Base-by-base conservation (phyloP, 2,113 vertebrate genomes). In the Tenrec ecaudatus region DNA sequence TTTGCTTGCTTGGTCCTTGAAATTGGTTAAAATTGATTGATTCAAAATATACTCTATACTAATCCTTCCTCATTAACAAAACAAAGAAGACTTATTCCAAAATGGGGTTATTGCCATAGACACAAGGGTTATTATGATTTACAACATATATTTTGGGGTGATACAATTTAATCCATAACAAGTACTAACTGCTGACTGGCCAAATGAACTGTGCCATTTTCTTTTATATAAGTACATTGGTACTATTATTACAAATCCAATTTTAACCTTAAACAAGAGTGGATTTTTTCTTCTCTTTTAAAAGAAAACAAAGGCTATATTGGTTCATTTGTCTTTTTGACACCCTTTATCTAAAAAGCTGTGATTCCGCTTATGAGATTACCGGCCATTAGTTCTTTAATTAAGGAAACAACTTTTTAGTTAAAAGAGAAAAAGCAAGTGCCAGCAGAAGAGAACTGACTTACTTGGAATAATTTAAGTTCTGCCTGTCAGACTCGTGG, bases 261-360 rank as follows among this genome's bases (percentile, higher is more conserved):
- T 7, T 86, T 94, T 85, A 91, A 73, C 11, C 27, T 87, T 87
- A n/a, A 83, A 77, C 95, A 89, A 71, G 4, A 43, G 14, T 64
- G 11, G 25, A 1, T 16, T 75, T 93, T 60, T 66, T 5, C 4
- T 19, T 6, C 15, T 5, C n/a, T 91, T 90, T 93, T 75, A 20
- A 91, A 86, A 94, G 90, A 93, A 94, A 96, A 91, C n/a, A 36
- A 94, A 82, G 22, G 0, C 36, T 40, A 19, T 62, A 81, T 89
- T 94, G 82, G n/a, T 79, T 22, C 66, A 81, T 93, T 95, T 95
- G 38, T 91, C 86, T 94, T 95, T 93, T 87, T 60, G 12, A 89
- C 78, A 92, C 7, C 0, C 16, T 91, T 84, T 88, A 9, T 88
- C 86, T 47, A n/a, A 53, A 69, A 53, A 89, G 3, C 7, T 92